These are phyloP conservation scores for Hemicentrotus pulcherrimus DNA, from an alignment of 35 echinoderm and acorn worm species.

Conservation along the genomic window DNA sequence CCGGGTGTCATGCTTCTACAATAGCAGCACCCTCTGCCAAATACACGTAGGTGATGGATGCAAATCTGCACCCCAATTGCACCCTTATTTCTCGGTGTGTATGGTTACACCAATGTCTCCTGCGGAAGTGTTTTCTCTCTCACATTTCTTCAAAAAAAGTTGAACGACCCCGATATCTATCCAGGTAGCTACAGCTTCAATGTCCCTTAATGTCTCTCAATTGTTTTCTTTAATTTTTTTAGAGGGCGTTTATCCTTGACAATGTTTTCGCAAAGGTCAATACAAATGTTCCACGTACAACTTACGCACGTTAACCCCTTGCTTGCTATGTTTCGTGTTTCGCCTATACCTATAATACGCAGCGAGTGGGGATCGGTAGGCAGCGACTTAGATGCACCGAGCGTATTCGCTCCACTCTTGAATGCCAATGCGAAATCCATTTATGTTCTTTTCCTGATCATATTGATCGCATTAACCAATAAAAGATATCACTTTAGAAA, in stretches of 20 bases:
- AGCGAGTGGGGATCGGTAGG: neutral
- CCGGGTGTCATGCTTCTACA: no score
- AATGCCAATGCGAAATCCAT: neutral
- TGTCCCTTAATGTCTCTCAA: neutral
- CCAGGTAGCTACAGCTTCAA: neutral
- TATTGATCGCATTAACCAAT: conserved; percentile 19
- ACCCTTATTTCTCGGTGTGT: no score
- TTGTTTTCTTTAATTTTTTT: neutral
- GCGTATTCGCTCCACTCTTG: neutral
- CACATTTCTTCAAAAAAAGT: neutral
- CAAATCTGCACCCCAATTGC: no score
- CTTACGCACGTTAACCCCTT: neutral
- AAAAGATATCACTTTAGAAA: conserved; percentile 1
- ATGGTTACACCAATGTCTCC: neutral
- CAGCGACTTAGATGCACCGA: neutral
- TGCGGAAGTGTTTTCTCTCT: neutral
- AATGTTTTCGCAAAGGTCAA: neutral
- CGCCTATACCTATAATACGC: neutral
- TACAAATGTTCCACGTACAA: neutral
- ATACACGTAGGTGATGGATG: no score
- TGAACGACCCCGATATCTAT: neutral
- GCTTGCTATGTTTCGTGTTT: neutral
- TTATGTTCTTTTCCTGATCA: conserved; percentile 12
- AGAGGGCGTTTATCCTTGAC: conserved; percentile 4
- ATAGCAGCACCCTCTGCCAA: no score